Conservation (phyloP, 1,140 invertebrate species). For the Sarcophaga peregrina region DNA sequence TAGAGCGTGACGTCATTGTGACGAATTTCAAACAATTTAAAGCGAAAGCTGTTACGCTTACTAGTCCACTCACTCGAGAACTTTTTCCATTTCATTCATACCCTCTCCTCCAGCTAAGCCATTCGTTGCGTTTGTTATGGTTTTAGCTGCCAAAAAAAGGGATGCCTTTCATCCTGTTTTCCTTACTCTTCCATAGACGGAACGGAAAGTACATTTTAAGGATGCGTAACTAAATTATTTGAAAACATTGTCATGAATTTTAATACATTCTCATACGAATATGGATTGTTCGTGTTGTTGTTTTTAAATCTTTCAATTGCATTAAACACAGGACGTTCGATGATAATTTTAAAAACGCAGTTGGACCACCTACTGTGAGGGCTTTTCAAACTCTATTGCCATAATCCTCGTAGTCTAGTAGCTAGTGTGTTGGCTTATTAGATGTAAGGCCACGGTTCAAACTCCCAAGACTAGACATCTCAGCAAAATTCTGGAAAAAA, state of each 20-base stretch:
- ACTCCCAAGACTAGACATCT: no score
- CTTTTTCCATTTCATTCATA: neutral
- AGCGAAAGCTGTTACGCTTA: slow-evolving; percentile 20
- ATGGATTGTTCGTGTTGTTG: no score
- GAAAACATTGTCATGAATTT: slow-evolving; percentile 22
- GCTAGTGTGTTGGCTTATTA: no score
- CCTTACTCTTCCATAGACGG: no score
- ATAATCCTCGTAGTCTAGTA: no score
- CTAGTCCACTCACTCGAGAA: neutral
- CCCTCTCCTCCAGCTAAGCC: neutral
- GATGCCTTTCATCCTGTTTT: no score
- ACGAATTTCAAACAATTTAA: slow-evolving; percentile 12
- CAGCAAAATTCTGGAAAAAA: no score
- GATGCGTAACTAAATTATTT: slow-evolving; percentile 26
- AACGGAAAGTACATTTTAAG: neutral
- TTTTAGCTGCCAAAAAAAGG: no score
- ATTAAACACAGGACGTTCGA: no score
- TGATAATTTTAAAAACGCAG: neutral
- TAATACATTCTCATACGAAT: neutral
- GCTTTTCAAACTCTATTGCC: no score
- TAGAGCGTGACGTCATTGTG: slow-evolving; percentile 30
- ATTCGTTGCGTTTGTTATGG: slow-evolving; percentile 36
- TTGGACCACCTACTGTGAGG: neutral
- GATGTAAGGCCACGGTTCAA: no score
- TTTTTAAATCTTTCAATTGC: no score